Base-by-base conservation (phyloP, 2,797 vertebrate genomes). In the Cyclopterus lumpus region DNA sequence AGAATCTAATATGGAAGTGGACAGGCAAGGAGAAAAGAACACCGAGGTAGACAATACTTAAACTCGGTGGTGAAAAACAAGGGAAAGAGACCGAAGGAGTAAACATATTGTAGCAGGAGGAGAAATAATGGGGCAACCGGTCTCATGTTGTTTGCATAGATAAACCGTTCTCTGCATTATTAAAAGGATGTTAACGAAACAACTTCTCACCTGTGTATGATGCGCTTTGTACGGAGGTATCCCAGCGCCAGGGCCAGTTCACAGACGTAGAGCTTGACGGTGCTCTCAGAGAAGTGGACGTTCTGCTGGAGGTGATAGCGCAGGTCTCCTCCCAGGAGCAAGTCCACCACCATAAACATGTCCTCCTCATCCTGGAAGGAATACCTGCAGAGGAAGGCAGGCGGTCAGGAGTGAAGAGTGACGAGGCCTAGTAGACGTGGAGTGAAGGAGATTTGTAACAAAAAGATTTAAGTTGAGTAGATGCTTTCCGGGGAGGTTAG, bases 311-410 rank as follows among this genome's bases (percentile, higher is more conserved):
- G 95, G 71, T 99, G 98, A 76, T 97, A 99, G 9, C 98, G 96
- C 77, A 99, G 94, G 85, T 99, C 98, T 58, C 98, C 98, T 2
- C 98, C 98, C 6, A 99, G 93, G 18, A 99, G 96, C 71, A 99
- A 83, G 86, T 99, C 98, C 0, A 99, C 98, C 78, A 99, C 98
- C 98, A 99, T 99, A 80, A 99, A 99, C 98, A 99, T 99, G 75
- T 99, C 98, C 88, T 99, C 98, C 42, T 99, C 98, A 40, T 99
- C 98, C 88, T 99, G 98, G 93, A 99, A 99, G 0, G 98, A 99
- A 90, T 99, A 99, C 98, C 98, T 99, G 71, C 12, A 42, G 15
- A 12, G 24, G 42, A 16, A 49, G 28, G 18, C 12, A 32, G 71
- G 16, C 0, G 8, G 32, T 49, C 40, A n/a, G 8, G 7, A 24